Evolutionary conservation across 2,888 invertebrate species (phyloP), one percentile per base, ranked within the genome.

Genomic region (Eupithecia dodoneata): DNA sequence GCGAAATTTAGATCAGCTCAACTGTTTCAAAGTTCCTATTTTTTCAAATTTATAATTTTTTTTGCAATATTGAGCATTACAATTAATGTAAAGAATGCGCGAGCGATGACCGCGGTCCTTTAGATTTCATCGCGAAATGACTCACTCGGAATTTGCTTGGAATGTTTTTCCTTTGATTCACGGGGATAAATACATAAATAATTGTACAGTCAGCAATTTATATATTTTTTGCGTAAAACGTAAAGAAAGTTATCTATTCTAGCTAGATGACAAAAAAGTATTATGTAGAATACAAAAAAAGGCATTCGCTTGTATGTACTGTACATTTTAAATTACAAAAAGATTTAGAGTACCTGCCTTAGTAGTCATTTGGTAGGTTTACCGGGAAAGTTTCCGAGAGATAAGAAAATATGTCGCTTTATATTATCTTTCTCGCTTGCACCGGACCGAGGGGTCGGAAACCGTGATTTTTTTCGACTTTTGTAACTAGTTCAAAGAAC

Each of bases 161-260:
- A 89, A 91, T 92, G 87, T 86, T 87, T 90, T 87, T 85, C 88
- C 87, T 89, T 90, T 92, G 92, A 92, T 87, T 92, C 91, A 91
- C 77, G 72, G 78, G 71, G 47, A 49, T 45, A 45, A 18, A 18
- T 45, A 70, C 47, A 3, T 42, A 9, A 42, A 13, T 12, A 13
- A 0, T 45, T 44, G 44, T 45, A 69, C 69, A 69, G 18, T 44
- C 42, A 69, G 69, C n/a, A 42, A 45, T 45, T 45, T 69, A 10
- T 42, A 42, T 15, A 30, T 18, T 30, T 30, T 63, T 30, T 12
- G 18, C 10, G 59, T 44, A 44, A 44, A 4, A 30, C 30, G 30
- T 30, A 30, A 30, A 30, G 30, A 30, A 30, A 30, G 30, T 7
- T 18, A 55, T 63, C 1, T 59, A 9, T 59, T 18, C 59, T 59